Base-by-base conservation (phyloP, 2,113 vertebrate genomes). In the Thunnus thynnus region DNA sequence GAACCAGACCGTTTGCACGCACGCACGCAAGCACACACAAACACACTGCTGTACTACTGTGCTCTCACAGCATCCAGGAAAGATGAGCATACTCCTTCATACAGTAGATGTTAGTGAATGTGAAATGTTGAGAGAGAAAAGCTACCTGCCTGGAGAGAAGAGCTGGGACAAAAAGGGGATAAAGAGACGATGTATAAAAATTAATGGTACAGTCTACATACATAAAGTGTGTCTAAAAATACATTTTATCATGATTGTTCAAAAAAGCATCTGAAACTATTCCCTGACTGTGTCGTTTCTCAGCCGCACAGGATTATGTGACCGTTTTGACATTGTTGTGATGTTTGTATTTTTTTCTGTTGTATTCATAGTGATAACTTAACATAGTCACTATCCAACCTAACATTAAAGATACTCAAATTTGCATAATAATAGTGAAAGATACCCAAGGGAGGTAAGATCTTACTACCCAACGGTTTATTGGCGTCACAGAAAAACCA, bases 71-170 rank as follows among this genome's bases (percentile, higher is more conserved):
- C 13, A 7, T 80, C 63, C 77, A 70, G 72, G 73, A 82, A 80
- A 4, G 75, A 88, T 69, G 79, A 81, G 67, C 9, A 78, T 80
- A 44, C 57, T 70, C 46, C 11, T 65, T 82, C 50, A 72, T 41
- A 65, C 54, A 52, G 73, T 60, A 56, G 41, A 82, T 70, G 48
- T 79, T 69, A 60, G 52, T 3, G 48, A 76, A 9, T n/a, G 52
- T 20, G 5, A 52, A 56, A 71, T 68, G 62, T 44, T 17, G 46
- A 32, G 68, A 52, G 68, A 66, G 58, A 12, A 32, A 7, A 74
- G 52, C 48, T 55, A 48, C 22, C 83, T 55, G 46, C 48, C 17
- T 61, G 30, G 13, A 41, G 12, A 41, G 16, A 36, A 12, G 47
- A 44, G 30, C 22, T 63, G 56, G 16, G 8, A 22, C 5, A n/a